A percentile compares a stretch with the other conserved stretches of the same genome.
Conservation (phyloP, 2,113 vertebrate genomes). For the Nycticryphes semicollaris region DNA sequence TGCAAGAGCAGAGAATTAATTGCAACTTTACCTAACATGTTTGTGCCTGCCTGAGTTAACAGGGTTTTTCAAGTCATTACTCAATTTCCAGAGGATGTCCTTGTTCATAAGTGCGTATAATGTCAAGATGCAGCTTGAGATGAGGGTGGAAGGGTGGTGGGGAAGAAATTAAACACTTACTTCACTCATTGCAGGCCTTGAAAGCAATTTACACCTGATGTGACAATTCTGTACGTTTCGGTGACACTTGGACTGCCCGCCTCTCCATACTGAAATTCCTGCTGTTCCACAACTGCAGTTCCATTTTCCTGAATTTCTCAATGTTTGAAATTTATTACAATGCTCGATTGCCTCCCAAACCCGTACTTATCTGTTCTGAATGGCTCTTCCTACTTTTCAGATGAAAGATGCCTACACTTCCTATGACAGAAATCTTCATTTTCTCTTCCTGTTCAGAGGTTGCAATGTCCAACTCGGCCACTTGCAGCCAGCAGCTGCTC, state of each 20-base stretch:
- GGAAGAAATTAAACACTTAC: not conserved
- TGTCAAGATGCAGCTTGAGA: not conserved
- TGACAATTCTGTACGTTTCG: not conserved
- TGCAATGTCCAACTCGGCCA: not conserved
- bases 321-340: not conserved
- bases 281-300: not conserved
- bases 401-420: not conserved
- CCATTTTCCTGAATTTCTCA: not conserved
- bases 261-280: not conserved
- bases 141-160: not conserved
- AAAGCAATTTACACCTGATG: not conserved
- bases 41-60: constrained; percentile 1
- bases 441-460: not conserved
- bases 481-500: not conserved
- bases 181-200: not conserved
- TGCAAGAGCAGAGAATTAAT: not conserved
- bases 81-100: not conserved
- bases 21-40: not conserved
- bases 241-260: not conserved
- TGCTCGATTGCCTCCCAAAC: not conserved
- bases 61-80: constrained; percentile 1
- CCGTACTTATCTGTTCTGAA: not conserved
- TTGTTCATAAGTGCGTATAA: not conserved
- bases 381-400: not conserved
- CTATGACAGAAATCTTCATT: not conserved